A percentile compares a stretch with the other conserved stretches of the same genome.
Evolutionary conservation across 2,888 invertebrate species (phyloP).

Genomic region (Drosophila anomelani): DNA sequence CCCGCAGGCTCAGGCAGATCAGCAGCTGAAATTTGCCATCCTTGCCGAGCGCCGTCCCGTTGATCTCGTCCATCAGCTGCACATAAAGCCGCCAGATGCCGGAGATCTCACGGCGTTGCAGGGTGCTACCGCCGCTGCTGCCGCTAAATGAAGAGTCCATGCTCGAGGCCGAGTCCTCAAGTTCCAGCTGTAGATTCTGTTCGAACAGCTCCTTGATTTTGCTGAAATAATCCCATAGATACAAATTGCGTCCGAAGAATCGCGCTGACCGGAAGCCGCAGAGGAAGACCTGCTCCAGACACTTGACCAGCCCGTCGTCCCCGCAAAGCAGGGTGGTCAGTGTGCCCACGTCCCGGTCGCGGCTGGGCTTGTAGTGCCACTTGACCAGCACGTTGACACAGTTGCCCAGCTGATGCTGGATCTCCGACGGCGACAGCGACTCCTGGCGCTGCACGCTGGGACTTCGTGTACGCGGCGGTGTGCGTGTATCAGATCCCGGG

Average conservation of each 20-base stretch:
- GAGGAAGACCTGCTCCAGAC: slow-evolving; percentile 97
- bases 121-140: slow-evolving; percentile 62
- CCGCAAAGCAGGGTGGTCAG: slow-evolving; percentile 97
- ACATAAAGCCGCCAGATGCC: slow-evolving; percentile 95
- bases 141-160: slow-evolving; percentile 80
- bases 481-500: slow-evolving; percentile 86
- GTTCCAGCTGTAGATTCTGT: slow-evolving; percentile 85
- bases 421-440: slow-evolving; percentile 86
- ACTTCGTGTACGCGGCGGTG: slow-evolving; percentile 89
- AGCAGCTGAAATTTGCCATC: slow-evolving; percentile 99
- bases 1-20: slow-evolving; percentile 95
- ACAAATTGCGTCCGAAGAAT: slow-evolving; percentile 96
- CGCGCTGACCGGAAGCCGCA: slow-evolving; percentile 97
- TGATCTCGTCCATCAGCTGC: slow-evolving; percentile 95
- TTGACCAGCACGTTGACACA: slow-evolving; percentile 98
- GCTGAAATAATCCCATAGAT: slow-evolving; percentile 99
- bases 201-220: slow-evolving; percentile 91
- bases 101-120: slow-evolving; percentile 86
- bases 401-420: slow-evolving; percentile 88
- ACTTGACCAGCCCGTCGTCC: slow-evolving; percentile 96
- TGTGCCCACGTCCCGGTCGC: slow-evolving; percentile 92
- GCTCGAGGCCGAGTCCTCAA: slow-evolving; percentile 79
- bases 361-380: slow-evolving; percentile 96
- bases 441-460: slow-evolving; percentile 88
- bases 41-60: slow-evolving; percentile 93